Conservation (phyloP, 1,140 invertebrate species). For the Propsilocerus akamusi region DNA sequence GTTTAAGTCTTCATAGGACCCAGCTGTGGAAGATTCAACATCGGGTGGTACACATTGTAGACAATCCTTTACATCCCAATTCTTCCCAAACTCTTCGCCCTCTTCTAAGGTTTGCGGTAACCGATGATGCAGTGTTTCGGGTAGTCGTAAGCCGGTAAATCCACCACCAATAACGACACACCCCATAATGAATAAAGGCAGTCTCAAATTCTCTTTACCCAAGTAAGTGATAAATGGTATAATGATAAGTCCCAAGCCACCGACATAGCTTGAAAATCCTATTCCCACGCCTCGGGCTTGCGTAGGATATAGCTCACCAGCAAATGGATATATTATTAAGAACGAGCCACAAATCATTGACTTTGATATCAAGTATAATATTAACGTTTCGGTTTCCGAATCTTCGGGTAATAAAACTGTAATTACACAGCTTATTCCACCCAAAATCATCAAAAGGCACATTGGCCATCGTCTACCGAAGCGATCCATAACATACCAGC, state of each 20-base stretch:
- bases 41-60: conserved; percentile 35
- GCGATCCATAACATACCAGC: conserved; percentile 68
- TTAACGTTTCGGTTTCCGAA: conserved; percentile 47
- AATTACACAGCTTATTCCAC: conserved; percentile 56
- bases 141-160: conserved; percentile 52
- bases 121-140: conserved; percentile 60
- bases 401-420: conserved; percentile 59
- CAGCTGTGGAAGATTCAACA: conserved; percentile 13
- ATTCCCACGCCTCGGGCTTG: conserved; percentile 70
- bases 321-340: conserved; percentile 77
- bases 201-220: conserved; percentile 61
- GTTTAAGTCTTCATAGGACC: conserved; percentile 38
- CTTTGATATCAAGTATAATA: conserved; percentile 71
- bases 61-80: conserved; percentile 56
- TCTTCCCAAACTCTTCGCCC: conserved; percentile 72
- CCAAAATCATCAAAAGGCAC: conserved; percentile 59
- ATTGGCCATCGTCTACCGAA: conserved; percentile 70
- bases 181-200: conserved; percentile 66
- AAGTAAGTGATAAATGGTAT: conserved; percentile 82
- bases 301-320: conserved; percentile 75
- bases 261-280: conserved; percentile 74
- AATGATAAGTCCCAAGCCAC: conserved; percentile 67
- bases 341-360: conserved; percentile 80
- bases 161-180: conserved; percentile 58
- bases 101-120: conserved; percentile 70